Evolutionary conservation across 1,140 invertebrate species (phyloP), one percentile per base, ranked within the genome.

Genomic region (Drosophila cardini): DNA sequence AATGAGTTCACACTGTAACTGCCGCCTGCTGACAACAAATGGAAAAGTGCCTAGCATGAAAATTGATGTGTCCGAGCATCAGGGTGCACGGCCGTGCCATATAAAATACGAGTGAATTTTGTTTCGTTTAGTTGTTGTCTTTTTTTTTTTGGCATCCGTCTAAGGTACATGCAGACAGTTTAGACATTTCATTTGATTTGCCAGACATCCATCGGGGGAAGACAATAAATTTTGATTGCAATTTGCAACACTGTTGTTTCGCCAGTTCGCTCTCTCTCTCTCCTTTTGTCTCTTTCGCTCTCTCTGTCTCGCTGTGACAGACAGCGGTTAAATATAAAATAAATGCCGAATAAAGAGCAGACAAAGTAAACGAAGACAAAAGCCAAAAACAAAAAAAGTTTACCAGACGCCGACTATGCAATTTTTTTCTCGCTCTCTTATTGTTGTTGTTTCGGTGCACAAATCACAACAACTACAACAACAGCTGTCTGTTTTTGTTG

Each of bases 391-490:
- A 26, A 26, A 26, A 67, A 60, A 72, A 60, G 43, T 46, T 63
- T 67, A 58, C 62, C 76, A 84, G 80, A 83, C 80, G 80, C 79
- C 69, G 74, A 70, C 74, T 56, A 63, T 70, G 75, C 64, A 71
- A 43, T 70, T 75, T 74, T 74, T 61, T 56, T 11, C 16, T 36
- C 38, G 16, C 67, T 43, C 30, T 52, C 18, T 32, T 38, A 9
- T 38, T 63, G 36, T n/a, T 43, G 18, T 36, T 57, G 48, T 55
- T 73, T 16, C 77, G 63, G 30, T 75, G 71, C 80, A 78, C 10
- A 67, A 73, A 77, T 45, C 38, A 38, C 45, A 38, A 61, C 48
- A 65, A 48, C 45, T 30, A 50, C 26, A 50, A 53, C 69, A 43
- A 52, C 61, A 62, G 40, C 52, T 34, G 38, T 52, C 38, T 52